Base-by-base conservation (phyloP, 2,113 vertebrate species). In the Platysteira castanea region DNA sequence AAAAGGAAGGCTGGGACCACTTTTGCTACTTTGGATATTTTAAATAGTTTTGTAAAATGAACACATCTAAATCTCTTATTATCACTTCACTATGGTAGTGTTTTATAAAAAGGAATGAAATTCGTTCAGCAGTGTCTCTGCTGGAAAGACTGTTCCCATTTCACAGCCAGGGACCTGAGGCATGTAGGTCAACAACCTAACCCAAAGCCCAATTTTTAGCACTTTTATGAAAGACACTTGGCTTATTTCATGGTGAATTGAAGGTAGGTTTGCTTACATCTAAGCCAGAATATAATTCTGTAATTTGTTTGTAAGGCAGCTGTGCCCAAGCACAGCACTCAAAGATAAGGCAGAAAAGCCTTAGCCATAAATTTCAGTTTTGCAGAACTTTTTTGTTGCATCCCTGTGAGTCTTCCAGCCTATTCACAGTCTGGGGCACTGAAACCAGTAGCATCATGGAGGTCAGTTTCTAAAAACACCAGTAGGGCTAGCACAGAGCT, bases 381-480 rank as follows among this genome's bases (percentile, higher is more conserved):
- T 37, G 8, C 44, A 70, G 56, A 89, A 90, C 20, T 57, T 69
- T 74, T 74, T 67, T 65, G 35, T 56, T 60, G 13, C 24, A 33
- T 22, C 21, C 33, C 27, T 80, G 16, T 61, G 59, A 74, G 17
- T 76, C 85, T 86, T 80, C 21, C 39, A 93, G n/a, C 8, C 73
- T 77, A 24, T 90, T 92, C 37, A 54, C 26, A 67, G 28, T 81
- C 52, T 78, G 42, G 18, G 63, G 39, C 21, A 47, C 27, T 46
- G 56, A 84, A 95, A 92, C 67, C 86, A 84, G 83, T 50, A 88
- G 24, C 50, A 74, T 20, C 3, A 10, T 50, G 64, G 80, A 94
- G 83, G 86, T 84, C 86, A 87, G 11, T 95, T 74, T 90, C 89
- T 92, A n/a, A 81, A 93, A 95, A 31, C 73, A 87, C 86, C 83